Conservation (phyloP, 2,888 invertebrate genomes). For the Metellina segmentata region DNA sequence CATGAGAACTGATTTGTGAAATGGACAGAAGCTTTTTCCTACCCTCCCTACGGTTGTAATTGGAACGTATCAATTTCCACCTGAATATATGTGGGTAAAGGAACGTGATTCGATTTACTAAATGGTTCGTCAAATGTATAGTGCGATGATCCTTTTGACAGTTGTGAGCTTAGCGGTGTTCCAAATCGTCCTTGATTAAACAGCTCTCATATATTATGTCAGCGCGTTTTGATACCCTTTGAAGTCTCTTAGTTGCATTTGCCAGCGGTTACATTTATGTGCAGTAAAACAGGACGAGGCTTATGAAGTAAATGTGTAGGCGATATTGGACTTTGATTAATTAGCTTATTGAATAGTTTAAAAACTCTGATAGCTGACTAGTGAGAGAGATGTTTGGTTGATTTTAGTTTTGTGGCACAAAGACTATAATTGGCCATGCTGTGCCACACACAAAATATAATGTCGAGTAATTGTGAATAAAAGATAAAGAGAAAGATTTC, state of each 20-base stretch:
- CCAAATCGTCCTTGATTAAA: background rate
- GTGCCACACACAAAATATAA: too few species aligned
- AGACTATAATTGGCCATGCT: too few species aligned
- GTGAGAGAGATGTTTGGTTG: too few species aligned
- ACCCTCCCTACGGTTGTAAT: background rate
- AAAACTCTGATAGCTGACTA: too few species aligned
- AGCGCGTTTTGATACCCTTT: background rate
- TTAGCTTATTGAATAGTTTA: background rate
- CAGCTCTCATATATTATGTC: background rate
- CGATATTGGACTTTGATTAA: background rate
- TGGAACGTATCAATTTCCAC: conserved; percentile 25
- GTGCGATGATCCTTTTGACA: conserved; percentile 10
- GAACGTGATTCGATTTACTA: conserved; percentile 33
- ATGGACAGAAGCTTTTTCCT: conserved; percentile 25
- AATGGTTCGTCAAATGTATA: conserved; percentile 10
- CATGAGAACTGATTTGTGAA: conserved; percentile 28
- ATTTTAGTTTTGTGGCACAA: too few species aligned
- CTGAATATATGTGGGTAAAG: conserved; percentile 12
- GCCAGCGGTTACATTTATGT: background rate
- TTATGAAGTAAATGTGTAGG: background rate
- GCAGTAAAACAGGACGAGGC: background rate
- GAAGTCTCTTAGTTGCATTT: background rate
- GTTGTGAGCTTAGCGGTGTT: conserved; percentile 15
- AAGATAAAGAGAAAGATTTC: too few species aligned
- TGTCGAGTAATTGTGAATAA: too few species aligned